Evolutionary conservation across 2,797 vertebrate genomes (phyloP), one percentile per base, ranked within the genome.

Genomic region (Gymnocypris eckloni): DNA sequence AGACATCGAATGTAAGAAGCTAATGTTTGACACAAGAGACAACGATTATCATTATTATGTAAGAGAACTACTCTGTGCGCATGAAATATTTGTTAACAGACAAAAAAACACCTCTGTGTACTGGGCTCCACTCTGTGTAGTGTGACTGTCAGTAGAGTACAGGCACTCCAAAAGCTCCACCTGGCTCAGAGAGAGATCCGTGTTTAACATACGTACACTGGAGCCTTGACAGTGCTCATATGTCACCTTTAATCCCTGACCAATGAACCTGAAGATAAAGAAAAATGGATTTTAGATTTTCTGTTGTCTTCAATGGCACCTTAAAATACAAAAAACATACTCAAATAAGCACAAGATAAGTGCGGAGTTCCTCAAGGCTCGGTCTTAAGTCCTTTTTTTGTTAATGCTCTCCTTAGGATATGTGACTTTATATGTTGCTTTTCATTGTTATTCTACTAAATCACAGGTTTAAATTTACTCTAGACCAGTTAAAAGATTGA

Each of bases 141-240:
- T 93, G 83, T 93, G 77, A 86, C 93, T 91, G 61, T 98, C 98
- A 37, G 96, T 96, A 15, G 97, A 96, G 90, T 98, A 98, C 12
- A 99, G 95, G 92, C 98, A 99, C 94, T 99, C 98, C 82, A 99
- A 85, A 81, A 99, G 92, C 90, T 99, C 98, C 95, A 98, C 94
- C 75, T 96, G 92, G 28, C 93, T 95, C 64, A 99, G 89, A n/a
- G 96, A 96, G 86, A 99, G 91, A 39, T 99, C 97, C 0, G 97
- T 98, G 91, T 93, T 97, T 61, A 96, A 97, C 33, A 94, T 96
- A 20, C 96, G 94, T 79, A 96, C 94, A 67, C 95, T 94, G 37
- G 97, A 95, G 76, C 96, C 96, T 88, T 98, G 97, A 82, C 97
- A 97, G 90, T 99, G 97, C 84, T 99, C 98, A 41, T 99, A 97